Percentiles rank a stretch among this genome's conserved stretches.
These are phyloP conservation scores for Dascyllus trimaculatus DNA, from an alignment of 2,113 vertebrate species.

Conservation along the genomic window DNA sequence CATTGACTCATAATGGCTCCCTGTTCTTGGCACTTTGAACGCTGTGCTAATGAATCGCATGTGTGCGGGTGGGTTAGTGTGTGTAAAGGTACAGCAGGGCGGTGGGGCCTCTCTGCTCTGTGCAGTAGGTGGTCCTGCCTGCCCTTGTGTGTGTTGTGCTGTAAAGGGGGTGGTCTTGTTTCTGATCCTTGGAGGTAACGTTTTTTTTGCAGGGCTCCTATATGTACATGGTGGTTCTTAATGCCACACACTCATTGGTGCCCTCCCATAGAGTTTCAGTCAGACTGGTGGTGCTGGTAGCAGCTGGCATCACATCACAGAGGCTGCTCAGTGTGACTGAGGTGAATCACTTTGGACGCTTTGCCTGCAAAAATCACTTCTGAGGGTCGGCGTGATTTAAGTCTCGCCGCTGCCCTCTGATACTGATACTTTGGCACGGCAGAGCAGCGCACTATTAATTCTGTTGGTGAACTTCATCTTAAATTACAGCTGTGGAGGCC, in stretches of 20 bases:
- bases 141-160: constrained; percentile 48
- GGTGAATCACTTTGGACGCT: constrained; percentile 37
- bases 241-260: constrained; percentile 44
- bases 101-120: constrained; percentile 46
- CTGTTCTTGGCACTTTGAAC: constrained; percentile 74
- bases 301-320: constrained; percentile 72
- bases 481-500: constrained; percentile 28
- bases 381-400: constrained; percentile 20
- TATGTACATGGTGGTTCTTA: constrained; percentile 43
- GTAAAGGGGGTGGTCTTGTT: constrained; percentile 64
- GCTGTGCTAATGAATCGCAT: constrained; percentile 67
- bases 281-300: constrained; percentile 46
- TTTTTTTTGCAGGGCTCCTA: constrained; percentile 31
- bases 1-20: constrained; percentile 73
- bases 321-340: constrained; percentile 29
- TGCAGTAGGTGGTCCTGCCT: constrained; percentile 67
- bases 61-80: constrained; percentile 63
- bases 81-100: constrained; percentile 50
- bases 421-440: constrained; percentile 29
- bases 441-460: constrained; percentile 39
- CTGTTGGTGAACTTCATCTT: constrained; percentile 22
- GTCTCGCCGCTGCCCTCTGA: constrained; percentile 18
- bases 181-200: constrained; percentile 60
- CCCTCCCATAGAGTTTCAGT: constrained; percentile 57
- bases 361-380: constrained; percentile 22